Evolutionary conservation across 2,797 vertebrate species (phyloP).

Genomic region (Masticophis lateralis): DNA sequence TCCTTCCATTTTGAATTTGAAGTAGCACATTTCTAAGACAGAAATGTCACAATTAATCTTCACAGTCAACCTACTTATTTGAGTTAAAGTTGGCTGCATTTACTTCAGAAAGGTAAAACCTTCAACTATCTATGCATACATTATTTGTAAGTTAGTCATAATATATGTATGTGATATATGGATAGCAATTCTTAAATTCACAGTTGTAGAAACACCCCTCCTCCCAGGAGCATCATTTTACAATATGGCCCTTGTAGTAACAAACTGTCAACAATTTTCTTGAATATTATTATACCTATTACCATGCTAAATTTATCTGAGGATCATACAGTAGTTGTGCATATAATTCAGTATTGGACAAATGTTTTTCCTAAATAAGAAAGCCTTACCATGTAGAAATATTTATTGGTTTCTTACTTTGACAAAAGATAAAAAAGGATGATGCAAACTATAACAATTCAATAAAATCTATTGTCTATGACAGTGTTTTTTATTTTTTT

Average conservation of each 20-base stretch:
- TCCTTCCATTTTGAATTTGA: not conserved
- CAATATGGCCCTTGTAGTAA: not conserved
- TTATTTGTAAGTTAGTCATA: not conserved
- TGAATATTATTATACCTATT: conserved; percentile 16
- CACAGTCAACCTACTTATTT: not conserved
- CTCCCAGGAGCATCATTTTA: not conserved
- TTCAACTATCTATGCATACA: not conserved
- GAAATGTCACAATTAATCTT: not conserved
- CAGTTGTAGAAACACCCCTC: conserved; percentile 8
- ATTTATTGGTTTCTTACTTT: conserved; percentile 42
- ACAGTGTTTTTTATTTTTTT: not conserved
- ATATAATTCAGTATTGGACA: conserved; percentile 39
- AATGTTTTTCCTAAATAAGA: conserved; percentile 23
- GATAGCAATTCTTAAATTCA: conserved; percentile 6
- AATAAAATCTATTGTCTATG: conserved; percentile 44
- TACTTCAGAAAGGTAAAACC: not conserved
- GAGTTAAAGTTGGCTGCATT: not conserved
- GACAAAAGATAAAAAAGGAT: conserved; percentile 59
- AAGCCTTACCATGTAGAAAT: conserved; percentile 21
- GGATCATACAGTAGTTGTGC: conserved; percentile 14
- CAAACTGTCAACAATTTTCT: not conserved
- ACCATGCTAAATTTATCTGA: conserved; percentile 6
- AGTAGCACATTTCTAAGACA: not conserved
- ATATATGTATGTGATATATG: not conserved
- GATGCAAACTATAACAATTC: conserved; percentile 32